Evolutionary conservation across 2,113 vertebrate genomes (phyloP).

Genomic region (Campylomormyrus numenius): DNA sequence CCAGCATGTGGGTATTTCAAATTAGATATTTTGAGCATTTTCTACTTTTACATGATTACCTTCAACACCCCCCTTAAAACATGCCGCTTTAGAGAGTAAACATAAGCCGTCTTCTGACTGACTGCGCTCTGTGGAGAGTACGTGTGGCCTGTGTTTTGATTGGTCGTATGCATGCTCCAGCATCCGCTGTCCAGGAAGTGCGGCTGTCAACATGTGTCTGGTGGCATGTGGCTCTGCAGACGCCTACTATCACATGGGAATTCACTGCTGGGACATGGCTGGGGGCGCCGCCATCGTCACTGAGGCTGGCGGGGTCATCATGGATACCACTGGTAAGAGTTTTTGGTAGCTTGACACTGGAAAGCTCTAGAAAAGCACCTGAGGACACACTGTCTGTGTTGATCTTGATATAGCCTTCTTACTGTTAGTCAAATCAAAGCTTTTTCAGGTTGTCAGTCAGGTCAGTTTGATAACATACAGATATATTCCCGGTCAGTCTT

Average conservation of each 20-base stretch:
- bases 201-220: conserved; percentile 90
- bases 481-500: not conserved
- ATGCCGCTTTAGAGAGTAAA: not conserved
- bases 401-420: not conserved
- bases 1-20: not conserved
- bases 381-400: not conserved
- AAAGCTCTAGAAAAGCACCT: not conserved
- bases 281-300: conserved; percentile 79
- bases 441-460: not conserved
- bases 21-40: not conserved
- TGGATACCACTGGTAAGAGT: conserved; percentile 76
- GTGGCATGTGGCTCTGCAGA: conserved; percentile 84
- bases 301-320: conserved; percentile 81
- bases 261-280: conserved; percentile 96
- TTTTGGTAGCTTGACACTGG: not conserved
- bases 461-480: not conserved
- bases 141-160: not conserved
- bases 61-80: not conserved
- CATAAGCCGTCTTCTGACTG: not conserved
- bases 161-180: conserved; percentile 45
- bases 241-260: conserved; percentile 89
- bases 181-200: conserved; percentile 81
- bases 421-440: not conserved
- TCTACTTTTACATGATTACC: not conserved
- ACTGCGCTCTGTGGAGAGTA: not conserved